A percentile compares a stretch with the other conserved stretches of the same genome.
Evolutionary conservation across 92 coral and sea anemone genomes (phyloP).

Genomic region (Phenganax subtilis): DNA sequence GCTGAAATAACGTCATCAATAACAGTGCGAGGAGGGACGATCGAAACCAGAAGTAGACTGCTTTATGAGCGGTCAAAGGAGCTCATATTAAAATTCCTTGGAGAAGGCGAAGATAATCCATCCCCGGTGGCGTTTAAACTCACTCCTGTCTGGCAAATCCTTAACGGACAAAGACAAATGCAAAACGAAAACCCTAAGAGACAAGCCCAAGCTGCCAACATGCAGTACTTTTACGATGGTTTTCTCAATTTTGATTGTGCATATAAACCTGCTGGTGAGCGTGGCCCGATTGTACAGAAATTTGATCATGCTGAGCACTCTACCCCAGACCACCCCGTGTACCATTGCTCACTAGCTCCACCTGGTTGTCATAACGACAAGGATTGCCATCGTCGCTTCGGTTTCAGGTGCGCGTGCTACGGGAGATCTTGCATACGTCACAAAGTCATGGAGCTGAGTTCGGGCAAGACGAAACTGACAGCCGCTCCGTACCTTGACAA

Average conservation of each 20-base stretch:
- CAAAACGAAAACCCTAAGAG: background rate
- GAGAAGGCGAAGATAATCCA: constrained; percentile 17
- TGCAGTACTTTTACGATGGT: constrained; percentile 37
- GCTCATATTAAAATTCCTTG: constrained; percentile 33
- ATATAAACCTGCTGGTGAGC: constrained; percentile 1
- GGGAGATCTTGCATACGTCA: constrained; percentile 43
- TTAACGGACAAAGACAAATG: constrained; percentile 18
- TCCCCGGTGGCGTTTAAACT: constrained; percentile 31
- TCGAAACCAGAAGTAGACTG: constrained; percentile 43
- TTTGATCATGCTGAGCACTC: constrained; percentile 37
- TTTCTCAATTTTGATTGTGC: constrained; percentile 27
- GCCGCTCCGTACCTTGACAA: background rate
- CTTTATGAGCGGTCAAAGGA: constrained; percentile 21
- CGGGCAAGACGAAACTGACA: background rate
- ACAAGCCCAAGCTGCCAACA: constrained; percentile 42
- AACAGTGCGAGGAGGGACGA: constrained; percentile 40
- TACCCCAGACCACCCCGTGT: constrained; percentile 22
- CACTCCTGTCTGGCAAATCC: constrained; percentile 49
- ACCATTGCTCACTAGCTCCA: constrained; percentile 38
- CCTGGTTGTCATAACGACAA: constrained; percentile 42
- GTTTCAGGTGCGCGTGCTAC: constrained; percentile 32
- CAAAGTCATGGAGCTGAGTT: background rate
- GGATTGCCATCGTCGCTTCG: constrained; percentile 42
- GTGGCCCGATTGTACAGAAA: constrained; percentile 24
- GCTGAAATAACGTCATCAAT: constrained; percentile 30